Conservation (phyloP, 2,113 vertebrate species). For the Clarias macrocephalus region DNA sequence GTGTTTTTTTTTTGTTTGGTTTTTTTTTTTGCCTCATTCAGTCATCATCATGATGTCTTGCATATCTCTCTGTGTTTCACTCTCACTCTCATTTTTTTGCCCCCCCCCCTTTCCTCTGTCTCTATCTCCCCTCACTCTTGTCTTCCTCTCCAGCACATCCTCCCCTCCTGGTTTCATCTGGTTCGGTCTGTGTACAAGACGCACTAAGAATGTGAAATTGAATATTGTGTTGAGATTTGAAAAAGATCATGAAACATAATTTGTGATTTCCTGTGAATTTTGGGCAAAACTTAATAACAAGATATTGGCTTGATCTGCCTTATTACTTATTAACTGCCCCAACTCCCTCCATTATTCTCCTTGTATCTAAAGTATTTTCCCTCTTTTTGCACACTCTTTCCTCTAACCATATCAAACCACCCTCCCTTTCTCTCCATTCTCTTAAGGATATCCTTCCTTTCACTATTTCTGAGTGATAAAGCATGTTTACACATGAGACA, state of each 20-base stretch:
- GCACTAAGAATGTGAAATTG: slow-evolving; percentile 20
- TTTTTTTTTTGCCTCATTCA: slow-evolving; percentile 56
- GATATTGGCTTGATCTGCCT: neutral
- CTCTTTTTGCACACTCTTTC: neutral
- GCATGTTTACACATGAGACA: neutral
- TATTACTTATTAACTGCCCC: neutral
- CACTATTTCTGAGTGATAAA: slow-evolving; percentile 1
- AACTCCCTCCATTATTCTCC: neutral
- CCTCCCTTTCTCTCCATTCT: slow-evolving; percentile 43
- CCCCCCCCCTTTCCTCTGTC: slow-evolving; percentile 28
- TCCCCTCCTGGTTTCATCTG: slow-evolving; percentile 34
- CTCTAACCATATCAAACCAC: slow-evolving; percentile 59
- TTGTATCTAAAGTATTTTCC: neutral
- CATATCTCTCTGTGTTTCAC: slow-evolving; percentile 29
- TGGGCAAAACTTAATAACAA: neutral
- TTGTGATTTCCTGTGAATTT: slow-evolving; percentile 12
- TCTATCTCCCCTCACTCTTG: slow-evolving; percentile 19
- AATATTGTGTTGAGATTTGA: slow-evolving; percentile 18
- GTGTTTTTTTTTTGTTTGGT: slow-evolving; percentile 69
- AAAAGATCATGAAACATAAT: slow-evolving; percentile 25
- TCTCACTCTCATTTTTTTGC: slow-evolving; percentile 31
- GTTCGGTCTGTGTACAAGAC: slow-evolving; percentile 13
- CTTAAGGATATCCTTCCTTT: slow-evolving; percentile 19
- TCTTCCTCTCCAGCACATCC: slow-evolving; percentile 41
- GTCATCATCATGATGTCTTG: slow-evolving; percentile 55